phyloP scores from a whole-genome alignment of 2,888 invertebrate species.

The Meloe dianella region DNA sequence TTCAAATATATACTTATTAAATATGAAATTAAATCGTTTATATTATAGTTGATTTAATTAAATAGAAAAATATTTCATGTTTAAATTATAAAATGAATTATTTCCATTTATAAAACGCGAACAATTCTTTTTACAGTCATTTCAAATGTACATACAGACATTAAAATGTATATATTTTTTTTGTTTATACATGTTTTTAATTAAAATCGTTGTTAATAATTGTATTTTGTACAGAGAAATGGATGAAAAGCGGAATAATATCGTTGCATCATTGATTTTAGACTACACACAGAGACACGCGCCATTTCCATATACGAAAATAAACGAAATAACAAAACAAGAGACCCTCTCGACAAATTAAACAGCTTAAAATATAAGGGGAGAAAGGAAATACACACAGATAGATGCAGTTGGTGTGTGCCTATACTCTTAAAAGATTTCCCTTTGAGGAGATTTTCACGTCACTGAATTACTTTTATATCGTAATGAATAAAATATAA shows the following conservation, averaged over 20 bases:
- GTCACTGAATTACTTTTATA: neutral
- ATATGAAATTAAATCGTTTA: no score
- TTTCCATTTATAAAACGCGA: no score
- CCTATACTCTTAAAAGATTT: neutral
- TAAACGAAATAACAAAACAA: neutral
- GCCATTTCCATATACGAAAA: neutral
- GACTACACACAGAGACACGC: neutral
- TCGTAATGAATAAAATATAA: no score
- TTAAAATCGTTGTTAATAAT: neutral
- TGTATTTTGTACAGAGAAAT: neutral
- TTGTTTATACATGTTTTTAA: neutral
- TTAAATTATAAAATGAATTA: neutral
- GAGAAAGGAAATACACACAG: neutral
- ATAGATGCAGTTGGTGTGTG: neutral
- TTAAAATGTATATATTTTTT: no score
- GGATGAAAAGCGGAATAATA: neutral
- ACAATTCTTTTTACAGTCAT: no score
- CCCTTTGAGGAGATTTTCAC: neutral
- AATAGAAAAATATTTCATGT: neutral
- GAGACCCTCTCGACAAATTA: constrained; percentile 5
- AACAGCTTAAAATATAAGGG: neutral
- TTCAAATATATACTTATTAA: neutral
- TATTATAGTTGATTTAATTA: neutral
- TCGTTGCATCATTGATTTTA: neutral
- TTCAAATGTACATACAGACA: no score